A percentile compares a stretch with the other conserved stretches of the same genome.
These are phyloP conservation scores for Opisthograptis luteolata DNA, from an alignment of 2,888 invertebrate genomes.

Conservation along the genomic window DNA sequence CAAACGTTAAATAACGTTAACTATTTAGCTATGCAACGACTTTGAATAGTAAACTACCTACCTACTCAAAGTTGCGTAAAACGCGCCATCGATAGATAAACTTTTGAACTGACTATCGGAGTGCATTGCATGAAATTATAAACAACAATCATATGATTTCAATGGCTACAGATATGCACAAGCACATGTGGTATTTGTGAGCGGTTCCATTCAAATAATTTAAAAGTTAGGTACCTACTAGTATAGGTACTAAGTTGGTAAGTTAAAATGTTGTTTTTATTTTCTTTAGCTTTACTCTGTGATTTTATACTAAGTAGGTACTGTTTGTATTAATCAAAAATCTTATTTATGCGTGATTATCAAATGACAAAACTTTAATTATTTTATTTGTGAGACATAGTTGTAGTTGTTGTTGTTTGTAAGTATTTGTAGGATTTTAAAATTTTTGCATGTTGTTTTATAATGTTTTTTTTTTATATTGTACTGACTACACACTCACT, in stretches of 20 bases:
- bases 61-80: slow-evolving; percentile 37
- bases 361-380: too few relatives aligned
- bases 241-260: too few relatives aligned
- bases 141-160: slow-evolving; percentile 39
- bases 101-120: slow-evolving; percentile 61
- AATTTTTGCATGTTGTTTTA: too few relatives aligned
- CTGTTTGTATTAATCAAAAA: too few relatives aligned
- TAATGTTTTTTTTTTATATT: too few relatives aligned
- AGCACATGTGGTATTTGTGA: neutral
- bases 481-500: slow-evolving; percentile 21
- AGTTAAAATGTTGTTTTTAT: neutral
- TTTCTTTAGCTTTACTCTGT: neutral
- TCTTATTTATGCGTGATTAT: too few relatives aligned
- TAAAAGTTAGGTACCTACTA: neutral
- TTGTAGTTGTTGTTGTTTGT: too few relatives aligned
- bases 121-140: slow-evolving; percentile 46
- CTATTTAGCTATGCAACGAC: slow-evolving; percentile 37
- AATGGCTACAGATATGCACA: slow-evolving; percentile 26
- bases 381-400: too few relatives aligned
- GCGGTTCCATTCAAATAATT: neutral
- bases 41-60: slow-evolving; percentile 23
- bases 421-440: too few relatives aligned
- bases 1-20: slow-evolving; percentile 58
- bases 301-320: too few relatives aligned
- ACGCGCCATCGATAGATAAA: slow-evolving; percentile 46